Evolutionary conservation across 2,113 vertebrate species (phyloP).

Genomic region (Cygnus atratus): DNA sequence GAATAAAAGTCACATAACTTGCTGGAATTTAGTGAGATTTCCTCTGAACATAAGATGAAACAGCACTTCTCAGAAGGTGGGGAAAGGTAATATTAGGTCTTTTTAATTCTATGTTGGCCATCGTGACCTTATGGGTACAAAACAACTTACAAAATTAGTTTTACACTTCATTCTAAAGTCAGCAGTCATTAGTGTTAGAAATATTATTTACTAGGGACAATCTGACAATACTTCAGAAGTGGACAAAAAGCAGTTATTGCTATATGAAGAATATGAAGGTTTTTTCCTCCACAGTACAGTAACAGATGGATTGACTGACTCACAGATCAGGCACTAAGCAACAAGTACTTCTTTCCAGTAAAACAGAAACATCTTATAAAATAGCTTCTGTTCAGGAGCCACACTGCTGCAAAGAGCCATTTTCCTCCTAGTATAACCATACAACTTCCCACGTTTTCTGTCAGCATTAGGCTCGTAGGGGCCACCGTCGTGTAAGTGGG

Average conservation of each 20-base stretch:
- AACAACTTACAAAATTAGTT: not conserved
- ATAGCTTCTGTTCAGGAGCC: not conserved
- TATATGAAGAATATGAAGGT: not conserved
- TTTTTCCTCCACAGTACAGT: not conserved
- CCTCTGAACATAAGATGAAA: not conserved
- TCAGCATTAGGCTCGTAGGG: not conserved
- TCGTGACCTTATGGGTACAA: not conserved
- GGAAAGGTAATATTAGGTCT: not conserved
- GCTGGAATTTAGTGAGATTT: not conserved
- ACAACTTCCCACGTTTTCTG: not conserved
- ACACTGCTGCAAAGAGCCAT: not conserved
- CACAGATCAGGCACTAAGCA: constrained; percentile 8
- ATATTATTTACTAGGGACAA: not conserved
- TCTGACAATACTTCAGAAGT: not conserved
- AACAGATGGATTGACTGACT: constrained; percentile 35
- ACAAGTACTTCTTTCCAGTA: constrained; percentile 16
- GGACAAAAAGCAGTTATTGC: not conserved
- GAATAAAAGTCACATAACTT: not conserved
- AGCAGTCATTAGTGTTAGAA: not conserved
- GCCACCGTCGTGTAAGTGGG: accelerated
- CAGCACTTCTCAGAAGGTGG: not conserved
- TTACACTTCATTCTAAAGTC: not conserved
- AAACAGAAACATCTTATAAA: constrained; percentile 4
- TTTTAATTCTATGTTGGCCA: not conserved
- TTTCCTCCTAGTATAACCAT: not conserved